Evolutionary conservation across 2,113 vertebrate genomes (phyloP), one percentile per base, ranked within the genome.

Genomic region (Cacatua alba): DNA sequence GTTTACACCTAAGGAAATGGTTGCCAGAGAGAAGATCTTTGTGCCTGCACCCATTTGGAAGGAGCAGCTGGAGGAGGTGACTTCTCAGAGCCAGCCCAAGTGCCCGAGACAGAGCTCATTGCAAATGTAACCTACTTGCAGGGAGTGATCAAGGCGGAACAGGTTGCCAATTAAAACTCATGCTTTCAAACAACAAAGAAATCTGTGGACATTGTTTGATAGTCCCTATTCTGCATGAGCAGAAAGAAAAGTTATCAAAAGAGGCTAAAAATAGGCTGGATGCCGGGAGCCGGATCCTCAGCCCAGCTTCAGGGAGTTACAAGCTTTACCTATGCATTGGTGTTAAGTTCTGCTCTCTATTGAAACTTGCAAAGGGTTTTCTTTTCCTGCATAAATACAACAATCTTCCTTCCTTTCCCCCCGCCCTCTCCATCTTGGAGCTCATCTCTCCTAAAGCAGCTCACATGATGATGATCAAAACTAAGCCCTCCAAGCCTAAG

Each of bases 401-500:
- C 69, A 78, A 68, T 78, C 39, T 63, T 69, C 55, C 48, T 31
- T 8, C 70, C 21, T 37, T 26, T 29, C 65, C 25, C 25, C 28
- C 44, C 20, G 2, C 83, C 71, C 57, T 64, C 49, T 39, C 48
- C 77, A 92, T 96, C 94, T 94, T 6, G 49, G 43, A 92, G 97
- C 93, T 92, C 93, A 94, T 95, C 93, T 96, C 88, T 87, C 63
- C 88, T 86, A 95, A 97, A 96, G 94, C 92, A 96, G 95, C 95
- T 94, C 97, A 88, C 88, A 92, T 88, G 94, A 92, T 77, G 79
- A 90, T 91, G 94, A 95, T 94, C 94, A 96, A 94, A 97, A 96
- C 92, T 97, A 97, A 97, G 84, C 92, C 89, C 91, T 94, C 87
- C 89, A 95, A 94, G 86, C 95, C 95, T 97, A 96, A 97, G 92